Evolutionary conservation across 2,888 invertebrate species (phyloP), one percentile per base, ranked within the genome.

Genomic region (Cerastoderma edule): DNA sequence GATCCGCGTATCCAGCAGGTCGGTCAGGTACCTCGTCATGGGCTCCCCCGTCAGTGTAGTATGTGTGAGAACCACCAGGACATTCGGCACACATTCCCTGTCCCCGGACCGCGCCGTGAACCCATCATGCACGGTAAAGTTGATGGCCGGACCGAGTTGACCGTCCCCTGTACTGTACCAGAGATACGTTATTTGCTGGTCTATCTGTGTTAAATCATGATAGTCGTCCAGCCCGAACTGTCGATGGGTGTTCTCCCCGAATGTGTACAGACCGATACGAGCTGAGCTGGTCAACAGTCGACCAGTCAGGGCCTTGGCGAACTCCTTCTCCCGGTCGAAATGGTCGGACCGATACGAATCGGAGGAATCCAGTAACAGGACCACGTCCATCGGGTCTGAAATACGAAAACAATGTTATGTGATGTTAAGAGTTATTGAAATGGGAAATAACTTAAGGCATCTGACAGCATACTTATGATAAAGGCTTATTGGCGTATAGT

Each of bases 121-220:
- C 30, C 66, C 75, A 30, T 75, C 48, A 22, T 53, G 28, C 1
- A 75, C 16, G 10, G 75, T 64, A 32, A 24, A 71, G 27, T 71
- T 27, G 5, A 75, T 57, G 0, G 75, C 70, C 8, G 46, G 27
- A 56, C 46, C 67, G 2, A 71, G 35, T 27, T 35, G 27, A 0
- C 71, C 75, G 35, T 70, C 30, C 2, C 71, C 71, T 10, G 71
- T 71, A 30, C 71, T 71, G 50, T 44, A 71, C 71, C 71, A 71
- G 33, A 71, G 50, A 44, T 71, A 64, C 19, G 6, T 1, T 24
- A 71, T 54, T 24, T 50, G 53, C 22, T 64, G 50, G 13, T 54
- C n/a, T 13, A 69, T 30, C 19, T 16, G 3, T n/a, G 30, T 6
- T 44, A 56, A 13, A 54, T 68, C 57, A 16, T 19, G 3, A 32